Evolutionary conservation across 2,888 invertebrate genomes (phyloP), one percentile per base, ranked within the genome.

Genomic region (Yponomeuta evonymella): DNA sequence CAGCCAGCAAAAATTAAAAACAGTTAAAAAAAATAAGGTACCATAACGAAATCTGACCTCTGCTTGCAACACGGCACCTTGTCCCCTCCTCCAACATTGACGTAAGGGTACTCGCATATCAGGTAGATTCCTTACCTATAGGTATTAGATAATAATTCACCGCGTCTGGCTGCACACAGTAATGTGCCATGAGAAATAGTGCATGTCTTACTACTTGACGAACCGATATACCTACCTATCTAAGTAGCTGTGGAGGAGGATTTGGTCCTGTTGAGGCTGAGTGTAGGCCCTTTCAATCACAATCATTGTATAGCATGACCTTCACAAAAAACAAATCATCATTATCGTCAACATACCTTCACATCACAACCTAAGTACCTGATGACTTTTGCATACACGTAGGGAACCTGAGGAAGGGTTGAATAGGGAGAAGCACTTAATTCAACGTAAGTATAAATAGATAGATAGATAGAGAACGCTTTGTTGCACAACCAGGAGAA

Each of bases 101-200:
- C 51, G 51, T 58, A 58, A 58, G 51, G 12, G 51, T 58, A 15
- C 51, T 58, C 12, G 15, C 12, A 12, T 58, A 58, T 58, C 51
- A 15, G 43, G 8, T 43, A 43, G 51, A 58, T 58, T 58, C 51
- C 51, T 58, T 58, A 15, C 15, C 15, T 58, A 8, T 6, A 8
- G 8, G 8, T 43, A 15, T 58, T 58, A 58, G 51, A 58, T 58
- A 58, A 58, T 58, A 58, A 58, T 58, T 58, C 15, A 58, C 51
- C 15, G 51, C 51, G 51, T 58, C 15, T 58, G 15, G 15, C 51
- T 58, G 51, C 51, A 58, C 51, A 58, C 51, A 15, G 51, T 58
- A 58, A 58, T 58, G 51, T 58, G 51, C 51, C 51, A 58, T 58
- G 51, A 58, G 51, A 58, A 58, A 58, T 58, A 58, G 51, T 58